phyloP scores from a whole-genome alignment of 2,797 vertebrate species.

The Halcyon chelicuti region DNA sequence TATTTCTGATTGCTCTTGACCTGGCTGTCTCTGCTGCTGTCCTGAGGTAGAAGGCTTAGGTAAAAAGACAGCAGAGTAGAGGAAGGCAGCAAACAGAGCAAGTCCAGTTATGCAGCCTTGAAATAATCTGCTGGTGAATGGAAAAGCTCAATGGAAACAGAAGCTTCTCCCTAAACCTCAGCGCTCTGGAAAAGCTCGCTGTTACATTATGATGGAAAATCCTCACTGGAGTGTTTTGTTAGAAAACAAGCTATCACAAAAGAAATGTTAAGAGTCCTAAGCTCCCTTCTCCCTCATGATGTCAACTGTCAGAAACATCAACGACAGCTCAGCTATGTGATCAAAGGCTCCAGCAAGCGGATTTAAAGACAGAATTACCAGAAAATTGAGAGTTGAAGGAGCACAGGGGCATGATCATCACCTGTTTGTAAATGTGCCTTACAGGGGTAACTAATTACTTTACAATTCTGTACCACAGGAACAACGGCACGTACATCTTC shows the following conservation, averaged over 20 bases:
- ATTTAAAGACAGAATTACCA: conserved; percentile 56
- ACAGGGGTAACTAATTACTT: background rate
- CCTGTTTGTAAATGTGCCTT: background rate
- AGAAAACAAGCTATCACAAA: conserved; percentile 59
- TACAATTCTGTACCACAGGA: background rate
- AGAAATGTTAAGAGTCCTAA: conserved; percentile 49
- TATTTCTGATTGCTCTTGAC: conserved; percentile 47
- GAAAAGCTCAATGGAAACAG: conserved; percentile 1
- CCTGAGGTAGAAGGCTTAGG: conserved; percentile 22
- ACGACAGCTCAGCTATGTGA: conserved; percentile 15
- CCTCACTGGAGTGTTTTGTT: conserved; percentile 10
- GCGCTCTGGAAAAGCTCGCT: conserved; percentile 27
- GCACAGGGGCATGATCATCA: background rate
- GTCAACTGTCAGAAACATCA: conserved; percentile 56
- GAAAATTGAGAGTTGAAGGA: conserved; percentile 13
- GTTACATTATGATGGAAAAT: conserved; percentile 40
- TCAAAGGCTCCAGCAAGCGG: conserved; percentile 24
- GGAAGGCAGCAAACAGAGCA: background rate
- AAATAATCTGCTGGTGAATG: conserved; percentile 22
- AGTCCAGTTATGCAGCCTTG: conserved; percentile 14
- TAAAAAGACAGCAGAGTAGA: conserved; percentile 29
- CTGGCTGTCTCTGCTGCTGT: conserved; percentile 31
- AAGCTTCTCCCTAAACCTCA: conserved; percentile 36
- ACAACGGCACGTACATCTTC: background rate
- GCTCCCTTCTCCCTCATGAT: conserved; percentile 49